Base-by-base conservation (phyloP, 1,140 invertebrate genomes). In the Lordiphosa collinella region DNA sequence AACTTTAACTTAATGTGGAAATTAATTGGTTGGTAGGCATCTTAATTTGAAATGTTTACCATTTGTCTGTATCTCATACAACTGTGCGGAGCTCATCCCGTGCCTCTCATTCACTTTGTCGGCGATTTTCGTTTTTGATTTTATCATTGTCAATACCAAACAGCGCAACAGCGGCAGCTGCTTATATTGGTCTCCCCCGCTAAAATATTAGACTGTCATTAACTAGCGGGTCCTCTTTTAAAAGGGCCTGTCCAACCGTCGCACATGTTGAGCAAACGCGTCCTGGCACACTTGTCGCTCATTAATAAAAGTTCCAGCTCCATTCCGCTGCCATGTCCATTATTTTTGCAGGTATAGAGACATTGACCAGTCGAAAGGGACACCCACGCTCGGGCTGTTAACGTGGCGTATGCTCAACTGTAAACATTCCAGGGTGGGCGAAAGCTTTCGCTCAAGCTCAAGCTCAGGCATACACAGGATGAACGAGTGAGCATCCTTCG, bases 321-420 rank as follows among this genome's bases (percentile, higher is more conserved):
- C 10, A 31, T 14, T 55, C 41, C 40, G 11, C 12, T 36, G 36
- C 50, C 12, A 59, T 55, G 51, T 56, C 67, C 72, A 84, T 82
- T 82, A 72, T 84, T 84, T 84, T 82, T 67, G 62, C 76, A 82
- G 78, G 76, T 80, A 80, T 80, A 80, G 78, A 80, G 71, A 82
- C 78, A 82, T 80, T 80, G 76, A 84, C 76, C 76, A 80, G 55
- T 54, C 44, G 47, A 29, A 22, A 34, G 5, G 11, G 34, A 50
- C 62, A 63, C 76, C 70, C 70, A 70, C 75, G 70, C 60, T 74
- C 53, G 52, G 49, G 58, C 53, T 67, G 62, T 32, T 40, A 31
- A 46, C 36, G 62, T 57, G 43, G 53, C 53, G 50, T 32, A 49
- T 51, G 58, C 76, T 80, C 67, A 66, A 68, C 78, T 84, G 76